phyloP scores from a whole-genome alignment of 37 sponge, comb jelly and placozoan species.

The Bolinopsis microptera region DNA sequence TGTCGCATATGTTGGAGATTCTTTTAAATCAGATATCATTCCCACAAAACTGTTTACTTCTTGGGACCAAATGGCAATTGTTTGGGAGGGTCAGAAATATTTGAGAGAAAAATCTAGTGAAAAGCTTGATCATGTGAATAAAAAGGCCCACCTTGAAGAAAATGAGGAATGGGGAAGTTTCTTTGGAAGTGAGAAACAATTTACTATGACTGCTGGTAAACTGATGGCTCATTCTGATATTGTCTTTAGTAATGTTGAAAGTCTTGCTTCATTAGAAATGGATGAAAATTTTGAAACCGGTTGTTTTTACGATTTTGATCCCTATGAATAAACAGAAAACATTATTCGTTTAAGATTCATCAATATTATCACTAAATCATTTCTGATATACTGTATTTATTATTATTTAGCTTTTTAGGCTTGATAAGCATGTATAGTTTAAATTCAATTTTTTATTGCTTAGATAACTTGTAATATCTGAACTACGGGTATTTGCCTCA shows the following conservation, averaged over 20 bases:
- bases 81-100: neutral
- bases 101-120: neutral
- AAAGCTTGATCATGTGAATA: neutral
- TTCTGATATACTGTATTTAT: too few species aligned
- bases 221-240: slow-evolving; percentile 23
- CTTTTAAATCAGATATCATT: slow-evolving; percentile 41
- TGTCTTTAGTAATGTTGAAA: neutral
- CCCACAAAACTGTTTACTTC: slow-evolving; percentile 38
- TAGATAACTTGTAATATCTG: too few species aligned
- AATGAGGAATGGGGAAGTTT: neutral
- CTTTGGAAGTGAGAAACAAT: neutral
- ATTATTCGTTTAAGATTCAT: too few species aligned
- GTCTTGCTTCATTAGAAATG: neutral
- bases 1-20: slow-evolving; percentile 46
- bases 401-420: too few species aligned
- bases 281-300: neutral
- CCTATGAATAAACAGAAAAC: too few species aligned
- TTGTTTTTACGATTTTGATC: neutral
- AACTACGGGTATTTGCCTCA: too few species aligned
- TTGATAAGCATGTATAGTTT: too few species aligned
- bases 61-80: neutral
- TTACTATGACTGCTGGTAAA: slow-evolving; percentile 4
- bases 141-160: neutral
- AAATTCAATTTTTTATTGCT: too few species aligned
- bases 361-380: too few species aligned